Percentiles rank a stretch among this genome's conserved stretches.
These are phyloP conservation scores for Heliocidaris tuberculata DNA, from an alignment of 35 echinoderm and acorn worm species.

Conservation along the genomic window DNA sequence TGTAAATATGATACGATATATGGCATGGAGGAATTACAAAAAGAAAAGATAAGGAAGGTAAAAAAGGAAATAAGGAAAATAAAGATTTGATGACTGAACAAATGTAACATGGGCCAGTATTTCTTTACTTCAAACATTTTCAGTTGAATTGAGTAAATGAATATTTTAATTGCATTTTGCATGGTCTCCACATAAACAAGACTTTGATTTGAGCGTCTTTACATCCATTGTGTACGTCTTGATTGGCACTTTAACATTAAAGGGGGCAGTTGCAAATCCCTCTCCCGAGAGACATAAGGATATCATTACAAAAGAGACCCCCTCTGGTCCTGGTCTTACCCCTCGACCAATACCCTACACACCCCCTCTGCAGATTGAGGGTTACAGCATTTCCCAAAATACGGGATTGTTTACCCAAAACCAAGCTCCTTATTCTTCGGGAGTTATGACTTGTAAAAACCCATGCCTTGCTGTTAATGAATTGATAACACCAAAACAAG, in stretches of 20 bases:
- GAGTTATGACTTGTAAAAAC: conserved; percentile 1
- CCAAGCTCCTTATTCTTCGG: not conserved
- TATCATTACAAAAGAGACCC: not conserved
- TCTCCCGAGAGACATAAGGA: not conserved
- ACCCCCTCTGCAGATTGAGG: not conserved
- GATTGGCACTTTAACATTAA: not conserved
- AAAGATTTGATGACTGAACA: too few relatives aligned
- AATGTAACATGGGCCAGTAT: too few relatives aligned
- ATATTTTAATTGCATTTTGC: not conserved
- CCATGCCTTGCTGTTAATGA: conserved; percentile 1
- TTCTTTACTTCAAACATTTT: not conserved
- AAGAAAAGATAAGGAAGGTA: not conserved
- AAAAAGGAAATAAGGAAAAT: not conserved
- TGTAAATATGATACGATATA: too few relatives aligned
- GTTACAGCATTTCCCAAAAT: not conserved
- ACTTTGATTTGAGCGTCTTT: not conserved
- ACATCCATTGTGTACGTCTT: not conserved
- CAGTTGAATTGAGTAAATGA: not conserved
- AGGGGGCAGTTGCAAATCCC: not conserved
- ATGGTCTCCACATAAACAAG: not conserved
- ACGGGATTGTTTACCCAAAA: conserved; percentile 21
- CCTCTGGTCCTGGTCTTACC: not conserved
- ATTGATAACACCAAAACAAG: conserved; percentile 35
- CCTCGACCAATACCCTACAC: not conserved
- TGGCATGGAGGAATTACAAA: not conserved